These are phyloP conservation scores for Caenorhabditis latens DNA, from an alignment of 1,140 invertebrate species.

Conservation along the genomic window DNA sequence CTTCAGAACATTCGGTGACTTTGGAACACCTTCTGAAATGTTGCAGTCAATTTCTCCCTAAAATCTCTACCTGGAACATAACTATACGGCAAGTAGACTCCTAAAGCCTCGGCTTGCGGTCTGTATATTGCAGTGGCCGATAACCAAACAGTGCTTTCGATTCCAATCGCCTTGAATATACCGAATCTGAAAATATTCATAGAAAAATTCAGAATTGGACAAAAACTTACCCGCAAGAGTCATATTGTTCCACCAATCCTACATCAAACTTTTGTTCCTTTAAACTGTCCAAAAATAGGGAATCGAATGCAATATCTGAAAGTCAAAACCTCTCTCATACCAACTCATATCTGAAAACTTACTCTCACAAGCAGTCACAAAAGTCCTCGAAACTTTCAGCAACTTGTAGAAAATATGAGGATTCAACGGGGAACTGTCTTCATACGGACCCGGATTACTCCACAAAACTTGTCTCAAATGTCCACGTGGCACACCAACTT, in stretches of 20 bases:
- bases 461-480: constrained; percentile 68
- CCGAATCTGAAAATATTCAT: constrained; percentile 49
- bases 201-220: background rate
- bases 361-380: constrained; percentile 70
- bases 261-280: constrained; percentile 65
- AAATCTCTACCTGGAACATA: constrained; percentile 71
- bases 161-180: constrained; percentile 29
- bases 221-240: constrained; percentile 69
- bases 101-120: constrained; percentile 69
- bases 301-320: constrained; percentile 55
- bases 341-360: background rate
- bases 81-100: constrained; percentile 70
- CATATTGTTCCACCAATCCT: constrained; percentile 73
- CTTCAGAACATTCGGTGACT: no score
- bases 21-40: no score
- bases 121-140: constrained; percentile 70
- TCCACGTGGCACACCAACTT: constrained; percentile 64
- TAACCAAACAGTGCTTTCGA: constrained; percentile 62
- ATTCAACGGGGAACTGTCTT: constrained; percentile 72
- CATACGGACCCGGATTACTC: constrained; percentile 74
- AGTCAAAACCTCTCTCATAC: background rate
- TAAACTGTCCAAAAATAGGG: constrained; percentile 17
- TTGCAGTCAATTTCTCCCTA: no score
- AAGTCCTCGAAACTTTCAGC: constrained; percentile 68
- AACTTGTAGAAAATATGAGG: constrained; percentile 70